Evolutionary conservation across 2,113 vertebrate genomes (phyloP).

Genomic region (Rhea pennata): DNA sequence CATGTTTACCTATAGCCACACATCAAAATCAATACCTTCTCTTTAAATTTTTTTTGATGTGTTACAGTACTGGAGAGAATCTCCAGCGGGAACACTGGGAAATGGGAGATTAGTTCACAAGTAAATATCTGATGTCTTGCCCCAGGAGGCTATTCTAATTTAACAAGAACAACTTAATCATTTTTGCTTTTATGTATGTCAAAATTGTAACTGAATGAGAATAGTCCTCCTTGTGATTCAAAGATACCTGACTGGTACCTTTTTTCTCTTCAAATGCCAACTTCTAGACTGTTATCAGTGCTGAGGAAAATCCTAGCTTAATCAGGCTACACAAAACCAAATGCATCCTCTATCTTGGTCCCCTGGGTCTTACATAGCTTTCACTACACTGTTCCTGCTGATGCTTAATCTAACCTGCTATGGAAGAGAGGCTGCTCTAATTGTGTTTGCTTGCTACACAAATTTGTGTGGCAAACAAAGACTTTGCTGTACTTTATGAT

Average conservation of each 20-base stretch:
- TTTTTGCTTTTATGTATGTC: constrained; percentile 14
- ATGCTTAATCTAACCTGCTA: constrained; percentile 8
- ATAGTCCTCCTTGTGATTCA: neutral
- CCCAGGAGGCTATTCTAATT: constrained; percentile 9
- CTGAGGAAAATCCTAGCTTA: neutral
- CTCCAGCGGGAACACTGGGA: constrained; percentile 17
- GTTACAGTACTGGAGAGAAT: neutral
- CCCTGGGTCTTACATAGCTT: neutral
- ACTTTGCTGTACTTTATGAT: neutral
- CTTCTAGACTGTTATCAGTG: neutral
- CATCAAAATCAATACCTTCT: constrained; percentile 20
- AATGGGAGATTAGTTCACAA: constrained; percentile 41
- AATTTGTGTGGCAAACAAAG: neutral
- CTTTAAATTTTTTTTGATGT: constrained; percentile 12
- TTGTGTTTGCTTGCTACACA: neutral
- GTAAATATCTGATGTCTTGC: constrained; percentile 1
- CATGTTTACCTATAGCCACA: neutral
- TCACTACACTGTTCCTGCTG: neutral
- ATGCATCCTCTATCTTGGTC: neutral
- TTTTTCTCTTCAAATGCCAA: neutral
- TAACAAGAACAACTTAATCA: neutral
- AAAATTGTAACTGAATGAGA: neutral
- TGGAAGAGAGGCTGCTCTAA: neutral
- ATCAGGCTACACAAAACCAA: neutral
- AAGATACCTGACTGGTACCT: neutral